Base-by-base conservation (phyloP, 2,888 invertebrate genomes). In the Trachelus tabidus region DNA sequence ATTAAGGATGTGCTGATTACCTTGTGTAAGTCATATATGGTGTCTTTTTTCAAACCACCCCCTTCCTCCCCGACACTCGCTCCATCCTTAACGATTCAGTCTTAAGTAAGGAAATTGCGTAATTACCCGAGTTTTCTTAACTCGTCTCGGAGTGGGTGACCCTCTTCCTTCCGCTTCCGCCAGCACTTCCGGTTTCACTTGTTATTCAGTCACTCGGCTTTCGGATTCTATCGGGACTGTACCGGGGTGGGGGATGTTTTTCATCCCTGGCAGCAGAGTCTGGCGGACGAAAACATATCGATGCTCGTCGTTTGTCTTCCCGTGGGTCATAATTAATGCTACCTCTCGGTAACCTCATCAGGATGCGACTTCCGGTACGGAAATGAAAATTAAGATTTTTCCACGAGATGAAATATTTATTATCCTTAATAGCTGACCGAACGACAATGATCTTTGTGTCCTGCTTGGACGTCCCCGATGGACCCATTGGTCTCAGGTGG, bases 1-100 rank as follows among this genome's bases (percentile, higher is more conserved):
- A 87, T 86, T 87, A 85, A 84, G 85, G 85, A 87, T 79, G 80
- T 80, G 83, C 87, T 88, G 87, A 87, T 87, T 88, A 87, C 83
- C 34, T 73, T 56, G 40, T 34, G 23, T 23, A 56, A 56, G 9
- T 23, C 23, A 9, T 56, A 56, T 23, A 23, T 9, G 6, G 56
- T 23, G 15, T 56, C 0, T 56, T 56, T 56, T 23, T 37, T 12
- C 4, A 35, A 37, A 37, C 23, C 6, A 56, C 6, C 56, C 37
- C 37, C 12, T 12, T 0, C 12, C 3, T 3, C 1, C 40, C 23
- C 56, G 6, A 6, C 40, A 56, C 23, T 23, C 23, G 15, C 1
- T 15, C 9, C 56, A 15, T 15, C 56, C 23, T 56, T 56, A 56
- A 23, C 56, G 56, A 56, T 56, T 56, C 40, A 23, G 40, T 15